Base-by-base conservation (phyloP, 1,140 invertebrate genomes). In the Plectus sambesii region DNA sequence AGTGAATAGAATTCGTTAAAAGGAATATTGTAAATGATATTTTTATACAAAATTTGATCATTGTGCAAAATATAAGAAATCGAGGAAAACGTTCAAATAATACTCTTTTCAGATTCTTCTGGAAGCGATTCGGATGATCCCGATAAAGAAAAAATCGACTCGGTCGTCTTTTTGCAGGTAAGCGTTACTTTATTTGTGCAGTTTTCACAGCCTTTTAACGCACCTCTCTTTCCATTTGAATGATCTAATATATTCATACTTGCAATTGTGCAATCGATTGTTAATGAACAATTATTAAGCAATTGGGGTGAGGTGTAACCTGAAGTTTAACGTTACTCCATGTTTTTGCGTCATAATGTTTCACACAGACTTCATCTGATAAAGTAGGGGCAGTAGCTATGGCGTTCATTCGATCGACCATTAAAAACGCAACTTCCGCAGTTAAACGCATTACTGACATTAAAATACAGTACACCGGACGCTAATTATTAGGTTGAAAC, bases 131-230 rank as follows among this genome's bases (percentile, higher is more conserved):
- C 49, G 23, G 62, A 64, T 37, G 60, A 67, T 45, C 60, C 61
- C 2, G 62, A 64, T 45, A 67, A 53, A 30, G 50, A 51, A 26
- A 19, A 42, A 23, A 60, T 60, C 20, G 45, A 8, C 19, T 63
- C 60, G 8, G 58, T 60, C n/a, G 40, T 60, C 29, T 60, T 60
- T 36, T 55, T 60, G 58, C 55, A 62, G 58, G 55, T 22, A 36
- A 20, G 19, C 48, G 25, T 8, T n/a, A 51, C 42, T 15, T 6
- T 27, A 22, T 2, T 22, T 24, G 38, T 9, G 23, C n/a, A 5
- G 2, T 52, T 33, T 53, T 8, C 15, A n/a, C 23, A 15, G 35
- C 22, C 40, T 30, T 12, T 12, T 9, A 45, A 42, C n/a, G n/a
- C n/a, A n/a, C n/a, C n/a, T n/a, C n/a, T n/a, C n/a, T n/a, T n/a